Conservation (phyloP, 2,113 vertebrate genomes). For the Notarius lentiginosus region DNA sequence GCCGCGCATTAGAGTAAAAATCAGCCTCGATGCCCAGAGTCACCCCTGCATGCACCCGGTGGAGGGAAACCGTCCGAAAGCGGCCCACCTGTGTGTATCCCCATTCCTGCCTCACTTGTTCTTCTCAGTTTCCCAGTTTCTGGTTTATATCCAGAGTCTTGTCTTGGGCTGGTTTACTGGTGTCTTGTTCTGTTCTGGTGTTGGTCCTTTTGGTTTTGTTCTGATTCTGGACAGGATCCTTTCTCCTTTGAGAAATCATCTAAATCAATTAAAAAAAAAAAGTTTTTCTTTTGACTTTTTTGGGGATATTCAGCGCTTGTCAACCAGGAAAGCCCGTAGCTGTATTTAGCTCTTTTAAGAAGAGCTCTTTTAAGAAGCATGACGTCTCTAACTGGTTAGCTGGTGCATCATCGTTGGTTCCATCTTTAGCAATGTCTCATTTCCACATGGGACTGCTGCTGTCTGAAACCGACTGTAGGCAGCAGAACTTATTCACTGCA, state of each 20-base stretch:
- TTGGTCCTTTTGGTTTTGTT: conserved; percentile 29
- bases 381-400: neutral
- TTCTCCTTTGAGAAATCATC: neutral
- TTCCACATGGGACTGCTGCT: neutral
- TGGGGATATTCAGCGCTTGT: neutral
- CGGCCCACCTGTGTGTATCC: neutral
- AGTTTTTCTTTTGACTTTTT: neutral
- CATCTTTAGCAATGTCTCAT: neutral
- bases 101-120: neutral
- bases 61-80: conserved; percentile 38
- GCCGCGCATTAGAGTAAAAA: neutral
- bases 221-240: neutral
- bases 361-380: neutral
- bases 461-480: neutral
- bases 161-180: neutral
- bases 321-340: neutral
- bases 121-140: neutral
- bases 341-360: neutral
- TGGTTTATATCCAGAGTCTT: neutral
- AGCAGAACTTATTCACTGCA: neutral
- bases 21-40: conserved; percentile 51
- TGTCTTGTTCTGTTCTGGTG: conserved; percentile 18
- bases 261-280: too few relatives aligned
- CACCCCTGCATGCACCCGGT: conserved; percentile 40
- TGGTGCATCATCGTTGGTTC: neutral